Base-by-base conservation (phyloP, 2,888 invertebrate species). In the Odontocolon sp. region DNA sequence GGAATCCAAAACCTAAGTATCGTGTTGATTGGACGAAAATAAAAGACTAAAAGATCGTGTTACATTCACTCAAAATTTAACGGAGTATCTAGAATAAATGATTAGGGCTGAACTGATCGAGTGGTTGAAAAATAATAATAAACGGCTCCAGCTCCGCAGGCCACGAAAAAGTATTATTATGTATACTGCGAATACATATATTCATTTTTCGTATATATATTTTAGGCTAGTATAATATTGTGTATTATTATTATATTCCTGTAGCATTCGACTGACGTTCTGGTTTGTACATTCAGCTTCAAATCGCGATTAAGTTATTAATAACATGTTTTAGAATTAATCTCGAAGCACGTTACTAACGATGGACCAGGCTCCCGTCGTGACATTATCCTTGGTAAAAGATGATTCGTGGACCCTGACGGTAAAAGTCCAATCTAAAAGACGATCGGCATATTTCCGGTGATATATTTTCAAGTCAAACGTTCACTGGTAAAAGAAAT, bases 201-300 rank as follows among this genome's bases (percentile, higher is more conserved):
- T 92, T 91, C 91, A 90, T 92, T 92, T 91, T 92, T 91, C 91
- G 90, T 87, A 90, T 90, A 91, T 88, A 90, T 88, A 80, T 74
- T 76, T 70, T 81, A 78, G 80, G 80, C 70, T 80, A 90, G 88
- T 88, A 88, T 89, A 87, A 91, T 86, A 83, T 80, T 79, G 78
- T 81, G 80, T 84, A 83, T 80, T 75, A 81, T 78, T 75, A 59
- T 70, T 70, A 83, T 84, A 86, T 82, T 85, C 81, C 84, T 85
- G 88, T 89, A 88, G 88, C 84, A 85, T 80, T 88, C 85, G 85
- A 86, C 87, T 83, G 83, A 83, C 84, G 89, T 84, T 90, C 89
- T 87, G 87, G 87, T 86, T 83, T 86, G 88, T 88, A 85, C 89
- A 90, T 87, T 90, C 88, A 87, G 89, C 85, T 88, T 87, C 86